These are phyloP conservation scores for Micrasema minimum DNA, from an alignment of 1,140 invertebrate genomes.

Conservation along the genomic window DNA sequence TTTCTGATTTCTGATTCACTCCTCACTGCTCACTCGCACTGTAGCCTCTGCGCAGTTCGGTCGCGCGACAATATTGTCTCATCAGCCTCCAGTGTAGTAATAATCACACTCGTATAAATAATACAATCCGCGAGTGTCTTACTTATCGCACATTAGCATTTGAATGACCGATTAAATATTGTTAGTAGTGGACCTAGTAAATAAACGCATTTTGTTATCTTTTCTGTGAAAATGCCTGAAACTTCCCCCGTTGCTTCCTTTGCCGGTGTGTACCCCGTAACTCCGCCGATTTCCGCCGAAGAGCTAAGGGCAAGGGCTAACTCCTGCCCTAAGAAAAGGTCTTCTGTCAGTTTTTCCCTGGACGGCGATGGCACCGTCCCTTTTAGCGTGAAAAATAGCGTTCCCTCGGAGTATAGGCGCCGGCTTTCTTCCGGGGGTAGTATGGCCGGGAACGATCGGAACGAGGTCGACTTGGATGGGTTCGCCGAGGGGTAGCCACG, in stretches of 20 bases:
- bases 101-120: no score
- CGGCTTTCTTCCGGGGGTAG: conserved; percentile 29
- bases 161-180: no score
- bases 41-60: conserved; percentile 2
- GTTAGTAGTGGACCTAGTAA: no score
- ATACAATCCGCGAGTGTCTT: not conserved
- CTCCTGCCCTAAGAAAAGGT: conserved; percentile 61
- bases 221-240: conserved; percentile 55
- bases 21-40: not conserved
- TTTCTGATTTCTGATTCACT: not conserved
- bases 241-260: conserved; percentile 57
- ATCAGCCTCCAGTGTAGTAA: no score
- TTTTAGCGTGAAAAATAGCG: conserved; percentile 57
- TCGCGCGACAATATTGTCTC: not conserved
- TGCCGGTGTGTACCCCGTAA: conserved; percentile 65
- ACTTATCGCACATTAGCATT: no score
- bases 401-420: conserved; percentile 48
- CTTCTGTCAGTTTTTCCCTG: conserved; percentile 33
- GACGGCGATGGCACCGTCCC: conserved; percentile 45
- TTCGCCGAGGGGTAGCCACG: conserved; percentile 68
- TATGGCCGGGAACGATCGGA: conserved; percentile 63
- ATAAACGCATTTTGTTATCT: no score
- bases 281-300: conserved; percentile 62
- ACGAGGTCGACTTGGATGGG: conserved; percentile 69
- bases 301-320: conserved; percentile 67